phyloP scores from a whole-genome alignment of 1,140 invertebrate species.

The Anastatus disparis region DNA sequence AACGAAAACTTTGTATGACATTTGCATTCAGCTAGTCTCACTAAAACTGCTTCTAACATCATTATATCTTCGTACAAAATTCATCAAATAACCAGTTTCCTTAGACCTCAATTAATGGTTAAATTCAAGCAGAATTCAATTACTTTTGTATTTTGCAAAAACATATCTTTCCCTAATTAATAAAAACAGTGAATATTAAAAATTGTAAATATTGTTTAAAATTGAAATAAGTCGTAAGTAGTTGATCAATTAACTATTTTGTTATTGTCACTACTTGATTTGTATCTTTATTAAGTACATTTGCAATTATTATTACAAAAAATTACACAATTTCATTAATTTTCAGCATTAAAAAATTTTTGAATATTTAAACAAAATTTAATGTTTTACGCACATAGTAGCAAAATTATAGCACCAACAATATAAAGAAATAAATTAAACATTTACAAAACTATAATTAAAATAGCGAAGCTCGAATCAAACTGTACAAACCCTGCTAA shows the following conservation, averaged over 20 bases:
- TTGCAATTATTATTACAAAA: background rate
- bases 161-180: too few species aligned
- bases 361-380: background rate
- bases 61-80: conserved; percentile 44
- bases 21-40: conserved; percentile 25
- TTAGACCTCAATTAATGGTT: background rate
- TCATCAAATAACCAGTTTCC: conserved; percentile 35
- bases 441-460: conserved; percentile 20
- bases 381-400: background rate
- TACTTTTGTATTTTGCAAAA: conserved; percentile 15
- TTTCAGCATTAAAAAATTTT: too few species aligned
- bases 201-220: too few species aligned
- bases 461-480: conserved; percentile 24
- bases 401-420: conserved; percentile 24
- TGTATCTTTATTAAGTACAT: background rate
- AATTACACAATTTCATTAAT: background rate
- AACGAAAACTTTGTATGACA: background rate
- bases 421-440: conserved; percentile 36
- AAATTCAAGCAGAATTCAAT: conserved; percentile 24
- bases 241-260: background rate
- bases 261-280: conserved; percentile 9
- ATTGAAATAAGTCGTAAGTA: background rate
- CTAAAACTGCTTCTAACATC: conserved; percentile 31
- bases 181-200: too few species aligned
- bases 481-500: conserved; percentile 31